phyloP scores from a whole-genome alignment of 2,888 invertebrate species.

The Folsomia candida region DNA sequence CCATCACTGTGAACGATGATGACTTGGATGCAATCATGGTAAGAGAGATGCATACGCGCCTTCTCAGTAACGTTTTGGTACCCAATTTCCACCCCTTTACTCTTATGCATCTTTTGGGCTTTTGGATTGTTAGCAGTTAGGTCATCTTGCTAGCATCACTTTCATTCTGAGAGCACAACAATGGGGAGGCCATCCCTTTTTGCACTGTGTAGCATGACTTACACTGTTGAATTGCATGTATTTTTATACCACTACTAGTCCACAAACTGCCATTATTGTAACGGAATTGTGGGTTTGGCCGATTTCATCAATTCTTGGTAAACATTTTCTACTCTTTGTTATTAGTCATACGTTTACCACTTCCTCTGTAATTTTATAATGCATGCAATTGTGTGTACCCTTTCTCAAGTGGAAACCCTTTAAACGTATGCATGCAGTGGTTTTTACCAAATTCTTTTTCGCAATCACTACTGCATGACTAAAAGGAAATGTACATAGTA shows the following conservation, averaged over 20 bases:
- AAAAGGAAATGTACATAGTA: too few relatives aligned
- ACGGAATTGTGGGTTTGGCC: not conserved
- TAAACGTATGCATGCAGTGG: too few relatives aligned
- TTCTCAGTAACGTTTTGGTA: too few relatives aligned
- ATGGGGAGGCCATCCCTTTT: too few relatives aligned
- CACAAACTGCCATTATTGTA: not conserved
- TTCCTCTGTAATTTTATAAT: too few relatives aligned
- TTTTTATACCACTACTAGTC: not conserved
- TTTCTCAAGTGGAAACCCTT: too few relatives aligned
- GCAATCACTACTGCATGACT: too few relatives aligned
- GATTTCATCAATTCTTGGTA: not conserved
- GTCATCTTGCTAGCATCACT: not conserved
- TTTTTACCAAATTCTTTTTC: too few relatives aligned
- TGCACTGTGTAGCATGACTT: not conserved
- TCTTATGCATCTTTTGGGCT: not conserved
- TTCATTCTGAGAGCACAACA: not conserved
- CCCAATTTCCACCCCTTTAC: not conserved
- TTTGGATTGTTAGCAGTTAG: not conserved
- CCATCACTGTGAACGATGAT: conserved; percentile 35
- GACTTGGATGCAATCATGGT: conserved; percentile 29
- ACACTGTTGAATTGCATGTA: not conserved
- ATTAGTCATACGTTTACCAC: too few relatives aligned
- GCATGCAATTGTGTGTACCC: too few relatives aligned
- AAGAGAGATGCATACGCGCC: too few relatives aligned
- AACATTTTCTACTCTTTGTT: conserved; percentile 2